Evolutionary conservation across 2,888 invertebrate species (phyloP), one percentile per base, ranked within the genome.

Genomic region (Aleiodes testaceus): DNA sequence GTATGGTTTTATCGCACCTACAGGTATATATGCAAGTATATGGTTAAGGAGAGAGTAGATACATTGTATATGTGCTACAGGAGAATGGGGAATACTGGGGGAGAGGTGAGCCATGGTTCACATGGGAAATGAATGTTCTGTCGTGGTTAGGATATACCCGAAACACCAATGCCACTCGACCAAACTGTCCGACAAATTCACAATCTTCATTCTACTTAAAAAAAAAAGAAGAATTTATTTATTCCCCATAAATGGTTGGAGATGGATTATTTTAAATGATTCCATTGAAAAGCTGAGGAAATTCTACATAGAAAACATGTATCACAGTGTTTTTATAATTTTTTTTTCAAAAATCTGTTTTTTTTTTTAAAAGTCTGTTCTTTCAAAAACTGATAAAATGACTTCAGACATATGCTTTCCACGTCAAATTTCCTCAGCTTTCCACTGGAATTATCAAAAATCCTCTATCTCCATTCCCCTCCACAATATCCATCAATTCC

Each of bases 61-160:
- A 22, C 50, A 55, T 20, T 55, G 73, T 73, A 64, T 64, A 36
- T 67, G 53, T 14, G 14, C 11, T 30, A 50, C 59, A 14, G 47
- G 42, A 44, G 61, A 59, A 55, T 49, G 47, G 55, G 66, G 69
- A 66, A 75, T 72, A 64, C 65, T 36, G 67, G 50, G 63, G 65
- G 26, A 76, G 79, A 82, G 82, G 82, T 86, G 85, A 86, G 81
- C 82, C 85, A 86, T 86, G 83, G 85, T 86, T 83, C 86, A 86
- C 86, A 81, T 82, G 85, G 86, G 86, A 86, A 86, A 86, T 86
- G 83, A 86, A 85, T 86, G 85, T 83, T 85, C 84, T 82, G 85
- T 85, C 84, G 83, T 78, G 83, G 81, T 82, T 76, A 77, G 78
- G 82, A 84, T 84, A 82, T 78, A 79, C 78, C 79, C 79, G 78